Base-by-base conservation (phyloP, 2,888 invertebrate species). In the Tryphoninae sp. region DNA sequence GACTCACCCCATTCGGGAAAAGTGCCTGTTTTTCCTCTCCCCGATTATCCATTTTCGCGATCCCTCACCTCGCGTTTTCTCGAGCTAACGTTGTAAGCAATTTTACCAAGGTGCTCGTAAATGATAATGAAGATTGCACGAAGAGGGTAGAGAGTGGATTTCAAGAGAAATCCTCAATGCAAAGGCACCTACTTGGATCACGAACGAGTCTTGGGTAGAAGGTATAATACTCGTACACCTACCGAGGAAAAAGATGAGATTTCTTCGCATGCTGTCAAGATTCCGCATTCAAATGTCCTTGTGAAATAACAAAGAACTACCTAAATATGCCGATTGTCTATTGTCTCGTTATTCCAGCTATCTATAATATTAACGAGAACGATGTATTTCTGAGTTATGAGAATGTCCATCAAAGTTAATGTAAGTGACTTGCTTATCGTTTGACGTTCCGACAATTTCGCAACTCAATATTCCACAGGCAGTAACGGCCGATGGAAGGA, bases 1-100 rank as follows among this genome's bases (percentile, higher is more conserved):
- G 78, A 65, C 61, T 73, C 61, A 61, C 62, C 64, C 67, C 71
- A 75, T 74, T 69, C 64, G 26, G 61, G 65, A 65, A 71, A 83
- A 59, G 62, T 65, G 61, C 58, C 61, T 22, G 40, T 23, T 58
- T 33, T 33, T 33, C 33, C 40, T 69, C 73, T 62, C 23, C 45
- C 45, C 64, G 65, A 51, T 49, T 68, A 19, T 65, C 69, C 65
- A 71, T 76, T 67, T 65, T 33, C 23, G 11, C 59, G 59, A 58
- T 73, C 67, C 62, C 33, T 68, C 45, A 26, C 11, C 16, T 33
- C 59, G 42, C 42, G 45, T 59, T 76, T 45, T 67, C 55, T 26
- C 67, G 16, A 45, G 23, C 49, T 22, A 75, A 16, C 19, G 58
- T 55, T n/a, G 45, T 75, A 65, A 65, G 58, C 45, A 53, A 78